Base-by-base conservation (phyloP, 2,113 vertebrate genomes). In the Globicephala melas region DNA sequence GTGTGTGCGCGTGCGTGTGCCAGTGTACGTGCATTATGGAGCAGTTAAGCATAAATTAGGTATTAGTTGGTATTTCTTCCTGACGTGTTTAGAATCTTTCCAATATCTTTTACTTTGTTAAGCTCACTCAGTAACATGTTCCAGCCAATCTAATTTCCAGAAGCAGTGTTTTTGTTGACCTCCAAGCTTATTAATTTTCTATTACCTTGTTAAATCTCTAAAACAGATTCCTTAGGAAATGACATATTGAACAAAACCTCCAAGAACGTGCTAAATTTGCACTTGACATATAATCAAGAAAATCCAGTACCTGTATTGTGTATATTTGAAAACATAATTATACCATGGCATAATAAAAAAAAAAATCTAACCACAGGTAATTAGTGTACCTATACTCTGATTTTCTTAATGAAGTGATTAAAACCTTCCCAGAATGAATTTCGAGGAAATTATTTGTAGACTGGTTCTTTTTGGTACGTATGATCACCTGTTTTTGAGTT, bases 221-320 rank as follows among this genome's bases (percentile, higher is more conserved):
- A 97, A 96, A 91, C 33, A 60, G 65, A 92, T 88, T 95, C 36
- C 91, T 81, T 89, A 97, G 95, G 74, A 97, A 98, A 97, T 97
- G 85, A 85, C 50, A 92, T 94, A 87, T 97, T 62, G 80, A 98
- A 79, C 86, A 97, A 98, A 96, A 26, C 55, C 76, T 97, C 96
- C 0, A 1, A 98, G 95, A 85, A 79, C 25, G 21, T 67, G 25
- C 53, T 94, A 82, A 85, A 88, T 88, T 97, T 25, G 1, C 1
- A 60, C 50, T 96, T 98, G 80, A 97, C 60, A 92, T 95, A 70
- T 97, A 87, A 93, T 85, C 7, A 87, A 95, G 23, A 97, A 97
- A 98, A 96, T 53, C 91, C 2, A 21, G 71, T 71, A 63, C 36
- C 18, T 85, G 15, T 44, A 28, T 53, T 53, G 44, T 0, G 67